A percentile compares a stretch with the other conserved stretches of the same genome.
Conservation (phyloP, 2,888 invertebrate species). For the Hetaerina titia region DNA sequence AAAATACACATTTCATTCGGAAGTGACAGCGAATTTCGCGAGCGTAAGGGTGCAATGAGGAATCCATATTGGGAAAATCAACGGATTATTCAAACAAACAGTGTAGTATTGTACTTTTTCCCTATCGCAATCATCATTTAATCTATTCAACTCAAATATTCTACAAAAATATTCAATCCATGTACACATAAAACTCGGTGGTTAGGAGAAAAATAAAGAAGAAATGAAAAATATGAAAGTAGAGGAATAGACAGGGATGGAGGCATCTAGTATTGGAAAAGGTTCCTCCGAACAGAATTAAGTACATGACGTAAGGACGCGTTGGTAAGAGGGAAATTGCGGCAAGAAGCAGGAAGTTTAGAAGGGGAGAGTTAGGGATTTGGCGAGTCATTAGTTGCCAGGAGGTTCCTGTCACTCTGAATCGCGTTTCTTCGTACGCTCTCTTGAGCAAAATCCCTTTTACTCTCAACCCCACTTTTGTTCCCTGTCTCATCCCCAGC, state of each 20-base stretch:
- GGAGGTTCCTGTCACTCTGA: slow-evolving; percentile 56
- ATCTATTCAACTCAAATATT: too few species aligned
- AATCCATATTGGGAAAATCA: too few species aligned
- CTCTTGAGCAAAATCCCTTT: slow-evolving; percentile 46
- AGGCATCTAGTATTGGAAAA: not conserved
- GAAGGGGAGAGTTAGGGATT: not conserved
- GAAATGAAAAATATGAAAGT: too few species aligned
- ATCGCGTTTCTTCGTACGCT: slow-evolving; percentile 14
- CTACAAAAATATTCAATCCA: too few species aligned
- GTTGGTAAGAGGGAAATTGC: not conserved
- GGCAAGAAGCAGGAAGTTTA: not conserved
- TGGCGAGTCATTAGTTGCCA: slow-evolving; percentile 57
- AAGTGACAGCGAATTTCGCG: too few species aligned
- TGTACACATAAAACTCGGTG: too few species aligned
- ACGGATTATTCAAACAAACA: too few species aligned
- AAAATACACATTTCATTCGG: too few species aligned
- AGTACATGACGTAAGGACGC: not conserved
- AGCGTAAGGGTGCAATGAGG: too few species aligned
- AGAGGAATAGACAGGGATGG: not conserved
- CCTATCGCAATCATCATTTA: too few species aligned
- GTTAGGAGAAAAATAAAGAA: too few species aligned
- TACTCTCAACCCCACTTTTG: slow-evolving; percentile 1
- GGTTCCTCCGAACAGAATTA: not conserved
- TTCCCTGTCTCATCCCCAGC: not conserved
- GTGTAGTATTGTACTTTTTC: too few species aligned